Conservation (phyloP, 30 jellyfish, hydroid and myxozoan genomes). For the Nemopilema nomurai region DNA sequence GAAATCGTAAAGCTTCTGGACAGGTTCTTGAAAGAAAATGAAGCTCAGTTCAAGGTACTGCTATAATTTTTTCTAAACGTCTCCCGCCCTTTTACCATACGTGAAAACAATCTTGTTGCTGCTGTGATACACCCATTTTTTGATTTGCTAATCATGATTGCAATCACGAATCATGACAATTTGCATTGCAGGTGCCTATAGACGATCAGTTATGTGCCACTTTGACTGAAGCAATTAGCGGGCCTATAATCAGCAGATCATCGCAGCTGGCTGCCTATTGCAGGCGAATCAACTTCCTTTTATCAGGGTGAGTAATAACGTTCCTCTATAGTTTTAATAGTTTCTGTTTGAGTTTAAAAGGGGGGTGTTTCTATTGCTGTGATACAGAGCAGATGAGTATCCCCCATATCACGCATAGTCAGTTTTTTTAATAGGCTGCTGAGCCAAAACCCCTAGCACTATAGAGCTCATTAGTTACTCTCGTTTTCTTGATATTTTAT, state of each 20-base stretch:
- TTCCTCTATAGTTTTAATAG: neutral
- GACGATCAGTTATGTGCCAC: constrained; percentile 9
- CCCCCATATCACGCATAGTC: too few relatives aligned
- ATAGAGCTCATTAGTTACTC: too few relatives aligned
- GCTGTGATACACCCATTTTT: neutral
- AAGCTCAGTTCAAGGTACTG: constrained; percentile 20
- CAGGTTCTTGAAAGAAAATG: constrained; percentile 49
- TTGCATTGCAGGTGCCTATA: constrained; percentile 28
- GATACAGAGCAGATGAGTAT: too few relatives aligned
- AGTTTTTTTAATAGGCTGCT: too few relatives aligned
- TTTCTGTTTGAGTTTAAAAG: neutral
- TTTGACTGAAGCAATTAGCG: constrained; percentile 33
- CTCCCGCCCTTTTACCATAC: too few relatives aligned
- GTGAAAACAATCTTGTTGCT: too few relatives aligned
- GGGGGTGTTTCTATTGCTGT: neutral
- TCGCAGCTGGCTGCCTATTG: constrained; percentile 59
- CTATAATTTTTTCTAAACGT: too few relatives aligned
- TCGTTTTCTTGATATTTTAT: too few relatives aligned
- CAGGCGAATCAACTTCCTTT: constrained; percentile 8
- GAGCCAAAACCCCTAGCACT: too few relatives aligned
- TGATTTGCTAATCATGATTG: neutral
- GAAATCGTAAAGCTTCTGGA: constrained; percentile 51
- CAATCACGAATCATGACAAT: too few relatives aligned
- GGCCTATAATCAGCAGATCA: constrained; percentile 59
- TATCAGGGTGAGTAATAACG: constrained; percentile 22